Conservation (phyloP, 2,113 vertebrate species). For the Anguilla rostrata region DNA sequence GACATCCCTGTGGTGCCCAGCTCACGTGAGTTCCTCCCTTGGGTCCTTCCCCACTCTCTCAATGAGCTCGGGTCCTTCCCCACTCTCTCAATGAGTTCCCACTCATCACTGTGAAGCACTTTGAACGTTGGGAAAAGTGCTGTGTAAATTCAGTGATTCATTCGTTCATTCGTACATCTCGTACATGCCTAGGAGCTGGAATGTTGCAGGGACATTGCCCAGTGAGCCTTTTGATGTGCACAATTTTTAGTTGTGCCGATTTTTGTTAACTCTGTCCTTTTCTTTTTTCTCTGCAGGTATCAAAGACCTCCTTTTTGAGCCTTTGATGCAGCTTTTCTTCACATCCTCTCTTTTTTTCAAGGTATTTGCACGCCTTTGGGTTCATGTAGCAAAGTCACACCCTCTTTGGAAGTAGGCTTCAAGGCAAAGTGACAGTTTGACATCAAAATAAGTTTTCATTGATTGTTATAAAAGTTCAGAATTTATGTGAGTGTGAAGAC, state of each 20-base stretch:
- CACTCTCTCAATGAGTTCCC: too few relatives aligned
- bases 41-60: background rate
- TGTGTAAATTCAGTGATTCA: too few relatives aligned
- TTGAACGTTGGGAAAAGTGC: too few relatives aligned
- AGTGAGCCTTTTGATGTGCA: background rate
- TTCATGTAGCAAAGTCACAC: background rate
- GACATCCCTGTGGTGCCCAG: slow-evolving; percentile 79
- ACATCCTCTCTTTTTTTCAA: slow-evolving; percentile 89
- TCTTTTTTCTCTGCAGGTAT: slow-evolving; percentile 70
- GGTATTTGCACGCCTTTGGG: slow-evolving; percentile 66
- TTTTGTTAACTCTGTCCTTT: background rate
- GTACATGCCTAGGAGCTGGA: background rate
- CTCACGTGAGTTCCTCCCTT: slow-evolving; percentile 68
- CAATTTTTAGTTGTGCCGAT: slow-evolving; percentile 13
- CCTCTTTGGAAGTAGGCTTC: too few relatives aligned
- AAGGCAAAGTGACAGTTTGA: too few relatives aligned
- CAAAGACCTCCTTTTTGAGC: slow-evolving; percentile 73
- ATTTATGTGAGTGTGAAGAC: too few relatives aligned
- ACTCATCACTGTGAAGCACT: too few relatives aligned
- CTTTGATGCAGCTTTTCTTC: slow-evolving; percentile 84
- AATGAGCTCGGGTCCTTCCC: too few relatives aligned
- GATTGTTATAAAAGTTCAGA: too few relatives aligned
- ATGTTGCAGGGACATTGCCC: background rate
- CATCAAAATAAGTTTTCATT: too few relatives aligned
- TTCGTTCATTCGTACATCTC: background rate